Evolutionary conservation across 2,113 vertebrate species (phyloP).

Genomic region (Plotosus lineatus): DNA sequence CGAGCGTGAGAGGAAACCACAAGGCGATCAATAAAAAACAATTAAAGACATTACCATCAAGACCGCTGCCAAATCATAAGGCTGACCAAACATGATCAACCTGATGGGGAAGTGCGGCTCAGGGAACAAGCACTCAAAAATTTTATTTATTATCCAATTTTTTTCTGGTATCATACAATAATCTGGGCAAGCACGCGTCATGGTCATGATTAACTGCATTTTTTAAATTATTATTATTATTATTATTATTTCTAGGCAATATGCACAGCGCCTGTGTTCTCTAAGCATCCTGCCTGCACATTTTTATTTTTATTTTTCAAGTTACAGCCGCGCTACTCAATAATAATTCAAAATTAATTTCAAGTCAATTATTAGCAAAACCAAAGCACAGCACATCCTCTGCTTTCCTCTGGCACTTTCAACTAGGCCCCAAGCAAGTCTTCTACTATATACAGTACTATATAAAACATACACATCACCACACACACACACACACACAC

Average conservation of each 20-base stretch:
- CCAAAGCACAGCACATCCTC: background rate
- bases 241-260: too few species aligned
- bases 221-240: background rate
- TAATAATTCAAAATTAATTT: constrained; percentile 4
- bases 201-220: background rate
- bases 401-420: background rate
- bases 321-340: background rate
- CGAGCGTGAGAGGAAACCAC: constrained; percentile 59
- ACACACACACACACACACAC: too few species aligned
- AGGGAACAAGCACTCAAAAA: background rate
- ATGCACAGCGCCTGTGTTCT: background rate
- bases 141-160: background rate
- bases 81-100: constrained; percentile 68
- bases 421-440: constrained; percentile 14
- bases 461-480: background rate
- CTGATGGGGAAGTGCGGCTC: constrained; percentile 67
- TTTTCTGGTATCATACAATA: background rate
- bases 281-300: background rate
- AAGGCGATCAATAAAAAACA: constrained; percentile 74
- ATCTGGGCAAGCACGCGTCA: background rate
- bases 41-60: constrained; percentile 78
- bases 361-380: background rate
- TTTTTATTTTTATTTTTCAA: background rate
- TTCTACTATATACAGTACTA: background rate
- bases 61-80: constrained; percentile 63